These are phyloP conservation scores for Bedellia somnulentella DNA, from an alignment of 2,888 invertebrate species.

Conservation along the genomic window DNA sequence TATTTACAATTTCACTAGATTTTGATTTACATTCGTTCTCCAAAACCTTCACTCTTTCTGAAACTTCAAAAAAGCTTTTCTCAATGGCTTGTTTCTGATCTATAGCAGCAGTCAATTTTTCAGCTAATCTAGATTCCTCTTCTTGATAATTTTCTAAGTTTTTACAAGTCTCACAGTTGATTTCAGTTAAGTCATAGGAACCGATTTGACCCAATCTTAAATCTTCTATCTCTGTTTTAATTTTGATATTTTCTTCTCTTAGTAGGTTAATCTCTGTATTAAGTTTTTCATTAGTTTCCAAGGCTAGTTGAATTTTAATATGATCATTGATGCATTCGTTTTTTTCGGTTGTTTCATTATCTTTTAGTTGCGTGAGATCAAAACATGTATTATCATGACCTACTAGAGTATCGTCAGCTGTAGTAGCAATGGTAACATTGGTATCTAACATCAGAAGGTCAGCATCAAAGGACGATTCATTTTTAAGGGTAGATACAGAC, in stretches of 20 bases:
- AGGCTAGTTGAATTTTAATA: too few species aligned
- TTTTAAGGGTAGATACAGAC: constrained; percentile 22
- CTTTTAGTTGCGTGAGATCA: constrained; percentile 27
- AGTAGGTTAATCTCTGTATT: neutral
- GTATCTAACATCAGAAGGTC: constrained; percentile 49
- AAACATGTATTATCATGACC: constrained; percentile 36
- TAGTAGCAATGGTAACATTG: constrained; percentile 30
- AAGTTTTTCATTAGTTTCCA: too few species aligned
- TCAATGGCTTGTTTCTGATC: too few species aligned
- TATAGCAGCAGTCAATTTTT: too few species aligned
- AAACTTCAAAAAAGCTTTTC: too few species aligned
- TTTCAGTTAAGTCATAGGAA: too few species aligned
- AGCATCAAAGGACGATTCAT: constrained; percentile 41
- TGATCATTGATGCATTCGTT: constrained; percentile 17
- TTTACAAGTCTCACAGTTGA: too few species aligned
- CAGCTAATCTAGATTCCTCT: too few species aligned
- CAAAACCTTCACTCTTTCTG: too few species aligned
- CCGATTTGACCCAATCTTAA: too few species aligned
- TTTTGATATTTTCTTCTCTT: neutral
- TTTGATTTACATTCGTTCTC: neutral
- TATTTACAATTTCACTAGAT: neutral
- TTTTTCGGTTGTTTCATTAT: constrained; percentile 20
- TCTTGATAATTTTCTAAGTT: too few species aligned
- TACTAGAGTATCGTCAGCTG: constrained; percentile 30
- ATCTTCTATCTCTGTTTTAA: too few species aligned